phyloP scores from a whole-genome alignment of 2,888 invertebrate genomes.

The Eurytoma californica region DNA sequence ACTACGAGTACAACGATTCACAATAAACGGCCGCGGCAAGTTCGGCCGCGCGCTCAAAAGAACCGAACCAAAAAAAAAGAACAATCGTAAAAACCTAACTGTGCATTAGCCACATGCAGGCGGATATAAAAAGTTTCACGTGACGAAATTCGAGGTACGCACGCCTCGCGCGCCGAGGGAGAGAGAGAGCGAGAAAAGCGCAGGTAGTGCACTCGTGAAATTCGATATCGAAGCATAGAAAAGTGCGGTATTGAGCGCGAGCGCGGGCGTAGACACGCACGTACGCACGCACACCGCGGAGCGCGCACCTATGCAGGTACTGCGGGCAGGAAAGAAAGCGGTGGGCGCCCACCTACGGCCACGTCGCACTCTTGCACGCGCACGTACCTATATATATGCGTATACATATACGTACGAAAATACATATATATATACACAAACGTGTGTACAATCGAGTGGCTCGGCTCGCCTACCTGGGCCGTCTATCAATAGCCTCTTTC shows the following conservation, averaged over 20 bases:
- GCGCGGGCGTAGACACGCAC: constrained; percentile 18
- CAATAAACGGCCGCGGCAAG: constrained; percentile 7
- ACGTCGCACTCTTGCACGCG: constrained; percentile 11
- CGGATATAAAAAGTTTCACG: constrained; percentile 34
- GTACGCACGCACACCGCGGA: background rate
- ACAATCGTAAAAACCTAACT: constrained; percentile 12
- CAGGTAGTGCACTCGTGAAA: constrained; percentile 41
- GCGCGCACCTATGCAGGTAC: background rate
- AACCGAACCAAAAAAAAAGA: constrained; percentile 1
- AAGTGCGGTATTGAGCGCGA: constrained; percentile 42
- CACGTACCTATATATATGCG: background rate
- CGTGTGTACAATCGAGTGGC: constrained; percentile 39
- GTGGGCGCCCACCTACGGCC: constrained; percentile 38
- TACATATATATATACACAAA: too few relatives aligned
- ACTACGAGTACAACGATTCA: background rate
- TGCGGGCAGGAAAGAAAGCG: constrained; percentile 15
- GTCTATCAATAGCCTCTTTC: constrained; percentile 69
- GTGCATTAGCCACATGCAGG: constrained; percentile 11
- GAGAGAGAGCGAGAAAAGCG: background rate
- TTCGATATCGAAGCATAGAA: constrained; percentile 51
- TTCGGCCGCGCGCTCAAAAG: background rate
- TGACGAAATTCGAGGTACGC: constrained; percentile 53
- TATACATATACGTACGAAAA: background rate
- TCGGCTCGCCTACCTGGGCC: constrained; percentile 63
- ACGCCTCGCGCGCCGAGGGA: background rate